Conservation (phyloP, 2,888 invertebrate genomes). For the Epirrita christyi region DNA sequence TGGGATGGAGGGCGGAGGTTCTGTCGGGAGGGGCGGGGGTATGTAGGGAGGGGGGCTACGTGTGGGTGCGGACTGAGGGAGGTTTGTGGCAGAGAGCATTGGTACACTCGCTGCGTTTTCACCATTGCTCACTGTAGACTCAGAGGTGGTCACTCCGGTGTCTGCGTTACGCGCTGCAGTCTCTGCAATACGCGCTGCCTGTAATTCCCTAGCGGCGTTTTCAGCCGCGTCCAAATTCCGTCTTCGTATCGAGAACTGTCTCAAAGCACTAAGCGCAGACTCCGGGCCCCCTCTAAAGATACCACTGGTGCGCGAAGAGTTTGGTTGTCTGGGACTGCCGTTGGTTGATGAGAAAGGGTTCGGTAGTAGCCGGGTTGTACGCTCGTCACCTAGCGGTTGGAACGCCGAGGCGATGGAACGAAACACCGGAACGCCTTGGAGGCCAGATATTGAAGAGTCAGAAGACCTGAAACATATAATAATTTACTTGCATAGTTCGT, state of each 20-base stretch:
- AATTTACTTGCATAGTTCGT: background rate
- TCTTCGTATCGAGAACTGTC: conserved; percentile 51
- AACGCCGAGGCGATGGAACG: conserved; percentile 75
- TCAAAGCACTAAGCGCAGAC: conserved; percentile 35
- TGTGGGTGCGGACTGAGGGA: conserved; percentile 18
- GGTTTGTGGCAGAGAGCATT: background rate
- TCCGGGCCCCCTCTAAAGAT: conserved; percentile 38
- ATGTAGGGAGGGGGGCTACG: conserved; percentile 27
- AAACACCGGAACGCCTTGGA: conserved; percentile 41
- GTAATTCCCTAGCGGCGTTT: conserved; percentile 7
- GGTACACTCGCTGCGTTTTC: background rate
- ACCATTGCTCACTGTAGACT: background rate
- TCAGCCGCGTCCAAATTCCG: conserved; percentile 49
- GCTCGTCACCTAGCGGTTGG: conserved; percentile 68
- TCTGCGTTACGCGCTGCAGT: background rate
- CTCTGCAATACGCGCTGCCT: background rate
- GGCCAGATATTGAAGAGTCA: conserved; percentile 10
- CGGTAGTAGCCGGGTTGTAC: conserved; percentile 63
- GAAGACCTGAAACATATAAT: conserved; percentile 11
- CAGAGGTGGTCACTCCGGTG: background rate
- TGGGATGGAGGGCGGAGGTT: conserved; percentile 34
- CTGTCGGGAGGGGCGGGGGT: conserved; percentile 26
- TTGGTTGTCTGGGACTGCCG: conserved; percentile 39
- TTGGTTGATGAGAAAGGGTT: conserved; percentile 68
- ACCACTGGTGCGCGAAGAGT: conserved; percentile 67